Base-by-base conservation (phyloP, 2,113 vertebrate genomes). In the Lagopus leucura region DNA sequence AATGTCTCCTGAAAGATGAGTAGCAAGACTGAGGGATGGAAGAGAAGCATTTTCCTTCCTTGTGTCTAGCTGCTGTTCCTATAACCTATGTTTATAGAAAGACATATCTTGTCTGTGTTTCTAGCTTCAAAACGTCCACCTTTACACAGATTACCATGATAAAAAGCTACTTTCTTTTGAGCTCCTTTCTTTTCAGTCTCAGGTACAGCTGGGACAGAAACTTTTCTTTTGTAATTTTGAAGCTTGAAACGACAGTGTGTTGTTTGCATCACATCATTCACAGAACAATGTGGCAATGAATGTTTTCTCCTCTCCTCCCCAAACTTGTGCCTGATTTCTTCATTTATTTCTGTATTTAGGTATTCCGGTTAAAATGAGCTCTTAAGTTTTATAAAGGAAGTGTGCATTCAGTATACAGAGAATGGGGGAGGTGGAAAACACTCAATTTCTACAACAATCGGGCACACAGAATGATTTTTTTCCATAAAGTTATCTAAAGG, bases 1-100 rank as follows among this genome's bases (percentile, higher is more conserved):
- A 18, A 0, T 21, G 4, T 32, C 25, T 47, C 47, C 28, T 67
- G 81, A 27, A 72, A 72, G 2, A 34, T 0, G 2, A 2, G 9
- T 22, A 86, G 16, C 81, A 86, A 81, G 43, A 10, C 4, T 60
- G 5, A 71, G 11, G 40, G 4, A 11, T 38, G n/a, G 30, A 93
- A 76, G 2, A 79, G 4, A 72, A 27, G 24, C 24, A 10, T 24
- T 38, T 61, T 38, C n/a, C 0, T 0, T 10, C 60, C 8, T 80
- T 65, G 8, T 15, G 69, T 15, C 8, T 61, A 2, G 6, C 4
- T 69, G 4, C 12, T 77, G 10, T 30, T 57, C 5, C 50, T 73
- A 20, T 12, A 65, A 11, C 17, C 61, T 72, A 47, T 43, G 84
- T 61, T 38, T 57, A 9, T 3, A 57, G 32, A 8, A 4, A 70